Percentiles rank a stretch among this genome's conserved stretches.
Evolutionary conservation across 2,888 invertebrate species (phyloP).

Genomic region (Drosophila suboccidentalis): DNA sequence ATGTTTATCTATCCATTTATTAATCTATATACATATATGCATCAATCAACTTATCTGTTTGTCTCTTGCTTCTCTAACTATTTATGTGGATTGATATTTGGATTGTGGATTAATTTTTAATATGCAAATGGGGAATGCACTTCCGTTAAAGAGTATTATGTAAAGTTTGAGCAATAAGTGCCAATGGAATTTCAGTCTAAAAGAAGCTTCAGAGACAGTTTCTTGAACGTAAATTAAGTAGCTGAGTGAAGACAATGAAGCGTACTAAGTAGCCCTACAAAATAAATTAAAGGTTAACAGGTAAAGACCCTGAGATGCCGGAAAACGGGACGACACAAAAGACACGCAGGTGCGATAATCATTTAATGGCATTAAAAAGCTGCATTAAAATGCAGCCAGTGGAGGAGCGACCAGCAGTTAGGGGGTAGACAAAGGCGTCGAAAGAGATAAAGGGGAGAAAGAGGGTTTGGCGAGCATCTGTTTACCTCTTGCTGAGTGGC

Average conservation of each 20-base stretch:
- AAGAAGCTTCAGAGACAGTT: background rate
- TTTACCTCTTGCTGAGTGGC: slow-evolving; percentile 23
- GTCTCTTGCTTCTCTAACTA: too few species aligned
- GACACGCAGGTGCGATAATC: slow-evolving; percentile 74
- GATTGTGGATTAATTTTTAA: too few species aligned
- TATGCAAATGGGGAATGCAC: too few species aligned
- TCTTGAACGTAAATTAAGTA: slow-evolving; percentile 39
- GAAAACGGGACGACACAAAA: slow-evolving; percentile 8
- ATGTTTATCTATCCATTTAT: too few species aligned
- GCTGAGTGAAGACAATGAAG: slow-evolving; percentile 53
- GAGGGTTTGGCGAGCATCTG: slow-evolving; percentile 21
- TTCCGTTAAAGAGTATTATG: too few species aligned
- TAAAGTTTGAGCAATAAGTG: background rate
- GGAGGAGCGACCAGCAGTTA: slow-evolving; percentile 46
- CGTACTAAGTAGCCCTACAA: slow-evolving; percentile 48
- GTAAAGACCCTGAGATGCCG: slow-evolving; percentile 15
- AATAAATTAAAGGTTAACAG: slow-evolving; percentile 62
- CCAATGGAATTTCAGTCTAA: slow-evolving; percentile 3
- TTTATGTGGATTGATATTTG: too few species aligned
- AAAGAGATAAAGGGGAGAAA: slow-evolving; percentile 5
- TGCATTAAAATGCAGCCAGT: slow-evolving; percentile 62
- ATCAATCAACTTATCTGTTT: too few species aligned
- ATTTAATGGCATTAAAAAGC: slow-evolving; percentile 73
- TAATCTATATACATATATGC: too few species aligned
- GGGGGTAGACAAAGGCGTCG: slow-evolving; percentile 1